phyloP scores from a whole-genome alignment of 2,113 vertebrate genomes.

The Phalacrocorax brasilianus region DNA sequence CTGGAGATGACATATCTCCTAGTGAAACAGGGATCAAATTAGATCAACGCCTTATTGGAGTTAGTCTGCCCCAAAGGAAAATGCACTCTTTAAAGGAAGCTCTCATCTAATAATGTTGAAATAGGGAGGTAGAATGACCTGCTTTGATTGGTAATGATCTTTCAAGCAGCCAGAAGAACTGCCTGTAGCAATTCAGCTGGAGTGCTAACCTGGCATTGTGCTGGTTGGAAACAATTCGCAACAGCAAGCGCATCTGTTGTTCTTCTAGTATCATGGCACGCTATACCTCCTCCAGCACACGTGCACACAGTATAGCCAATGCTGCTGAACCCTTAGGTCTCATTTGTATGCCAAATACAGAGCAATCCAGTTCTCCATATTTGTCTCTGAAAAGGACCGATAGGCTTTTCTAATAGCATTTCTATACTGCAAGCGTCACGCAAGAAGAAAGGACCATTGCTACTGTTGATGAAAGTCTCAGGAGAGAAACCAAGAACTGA shows the following conservation, averaged over 20 bases:
- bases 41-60: conserved; percentile 48
- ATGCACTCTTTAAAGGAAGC: neutral
- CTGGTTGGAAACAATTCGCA: neutral
- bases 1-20: conserved; percentile 53
- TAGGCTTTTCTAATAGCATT: neutral
- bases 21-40: conserved; percentile 57
- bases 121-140: neutral
- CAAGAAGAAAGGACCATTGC: neutral
- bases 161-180: neutral
- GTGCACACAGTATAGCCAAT: neutral
- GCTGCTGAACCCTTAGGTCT: neutral
- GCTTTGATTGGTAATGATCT: conserved; percentile 21
- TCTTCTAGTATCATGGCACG: fast-evolving
- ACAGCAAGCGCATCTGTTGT: neutral
- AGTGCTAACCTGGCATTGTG: neutral
- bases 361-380: neutral
- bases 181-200: conserved; percentile 19
- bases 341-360: neutral
- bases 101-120: neutral
- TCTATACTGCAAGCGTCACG: neutral
- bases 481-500: neutral
- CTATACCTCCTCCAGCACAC: neutral
- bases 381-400: neutral
- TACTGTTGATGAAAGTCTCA: neutral
- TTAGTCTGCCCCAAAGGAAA: neutral